Base-by-base conservation (phyloP, 2,888 invertebrate species). In the Limenitis camilla region DNA sequence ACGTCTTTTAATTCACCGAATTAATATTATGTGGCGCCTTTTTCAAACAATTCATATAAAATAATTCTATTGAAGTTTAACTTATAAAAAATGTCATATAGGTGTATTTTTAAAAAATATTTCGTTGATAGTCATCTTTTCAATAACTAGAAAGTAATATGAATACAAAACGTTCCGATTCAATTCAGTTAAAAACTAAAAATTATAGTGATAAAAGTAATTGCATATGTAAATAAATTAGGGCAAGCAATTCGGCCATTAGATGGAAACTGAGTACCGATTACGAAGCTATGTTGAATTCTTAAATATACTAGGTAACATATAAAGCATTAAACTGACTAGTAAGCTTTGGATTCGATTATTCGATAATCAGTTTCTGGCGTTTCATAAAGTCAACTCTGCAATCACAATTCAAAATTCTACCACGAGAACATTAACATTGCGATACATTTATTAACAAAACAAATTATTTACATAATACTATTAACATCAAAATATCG, bases 391-490 rank as follows among this genome's bases (percentile, higher is more conserved):
- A 40, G 47, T 50, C 51, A 56, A 40, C 47, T 49, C 53, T 47
- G 49, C 56, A 45, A 54, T 50, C 47, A 53, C 54, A 55, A 61
- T 58, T 61, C 63, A 68, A 74, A 65, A 66, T 68, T 66, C 69
- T 71, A 69, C 69, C 66, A 61, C 72, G 71, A 72, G 72, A 78
- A 85, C 84, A 83, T 78, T 75, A 82, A 84, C 84, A 81, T 76
- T 71, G 75, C 74, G 72, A 76, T 81, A 86, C 83, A 85, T 80
- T 72, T 71, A 73, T 68, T 73, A 82, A 83, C 79, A 82, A 82
- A 81, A 80, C 80, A 78, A 76, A 78, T 74, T 82, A 84, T 81
- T 66, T 81, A 82, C 78, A 74, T 67, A 68, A 63, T 63, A 60
- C 58, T 46, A 56, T 60, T 67, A 69, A 71, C 62, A 74, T 76